These are phyloP conservation scores for Acanthornis magna DNA, from an alignment of 2,797 vertebrate genomes.

Conservation along the genomic window DNA sequence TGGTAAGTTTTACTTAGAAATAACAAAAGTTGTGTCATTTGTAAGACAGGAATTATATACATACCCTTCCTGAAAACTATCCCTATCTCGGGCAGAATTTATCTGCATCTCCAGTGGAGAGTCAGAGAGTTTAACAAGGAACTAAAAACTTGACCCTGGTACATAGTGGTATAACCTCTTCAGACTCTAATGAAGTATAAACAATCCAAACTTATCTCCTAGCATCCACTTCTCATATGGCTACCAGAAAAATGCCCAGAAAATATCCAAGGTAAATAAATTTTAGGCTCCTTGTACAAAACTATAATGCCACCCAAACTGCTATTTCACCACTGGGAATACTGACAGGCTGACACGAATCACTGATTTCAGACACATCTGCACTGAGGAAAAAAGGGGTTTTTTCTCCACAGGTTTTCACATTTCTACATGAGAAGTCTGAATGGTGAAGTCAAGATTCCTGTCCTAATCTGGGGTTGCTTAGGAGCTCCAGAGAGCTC, in stretches of 20 bases:
- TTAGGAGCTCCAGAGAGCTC: neutral
- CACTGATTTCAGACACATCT: neutral
- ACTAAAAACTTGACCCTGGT: neutral
- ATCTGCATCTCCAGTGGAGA: neutral
- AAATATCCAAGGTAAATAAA: neutral
- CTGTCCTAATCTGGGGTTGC: neutral
- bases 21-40: neutral
- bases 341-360: neutral
- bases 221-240: neutral
- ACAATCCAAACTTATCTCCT: neutral
- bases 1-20: slow-evolving; percentile 19
- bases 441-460: neutral
- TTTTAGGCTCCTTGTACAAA: neutral
- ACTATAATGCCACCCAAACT: neutral
- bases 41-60: neutral
- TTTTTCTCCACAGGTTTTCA: neutral
- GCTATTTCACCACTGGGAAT: neutral
- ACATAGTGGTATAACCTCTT: neutral
- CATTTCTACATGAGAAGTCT: neutral
- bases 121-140: neutral
- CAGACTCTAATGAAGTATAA: neutral
- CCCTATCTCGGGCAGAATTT: neutral
- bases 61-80: neutral
- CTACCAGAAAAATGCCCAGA: neutral
- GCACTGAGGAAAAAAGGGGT: neutral